Evolutionary conservation across 2,797 vertebrate genomes (phyloP), one percentile per base, ranked within the genome.

Genomic region (Aldrovandia affinis): DNA sequence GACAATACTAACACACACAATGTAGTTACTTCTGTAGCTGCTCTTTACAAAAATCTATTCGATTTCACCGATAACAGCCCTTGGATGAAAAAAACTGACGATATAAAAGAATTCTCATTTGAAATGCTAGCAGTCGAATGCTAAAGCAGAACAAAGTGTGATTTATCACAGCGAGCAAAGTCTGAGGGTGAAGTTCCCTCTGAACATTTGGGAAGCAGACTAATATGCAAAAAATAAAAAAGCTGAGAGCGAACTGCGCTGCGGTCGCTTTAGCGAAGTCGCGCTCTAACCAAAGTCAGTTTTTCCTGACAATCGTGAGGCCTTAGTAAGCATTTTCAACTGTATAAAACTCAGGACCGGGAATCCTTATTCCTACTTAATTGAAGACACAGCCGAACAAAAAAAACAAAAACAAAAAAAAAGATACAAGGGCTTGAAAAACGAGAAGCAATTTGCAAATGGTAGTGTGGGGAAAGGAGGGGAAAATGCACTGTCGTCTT

Each of bases 341-440:
- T 92, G 92, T 93, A 91, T 92, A 92, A 92, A 91, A 89, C 90
- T 91, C 89, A 89, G 91, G 92, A 92, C 92, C 92, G 89, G 92
- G 89, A 88, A 87, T 89, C 91, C 90, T 91, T 54, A 73, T 86
- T 89, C 52, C 85, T 89, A 92, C 92, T 92, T 95, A 95, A 95
- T 92, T 94, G 93, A 95, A 95, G 94, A 95, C 94, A 95, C 94
- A 90, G 94, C 94, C 92, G 90, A 44, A 75, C 3, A 25, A 70
- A 63, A 20, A 61, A 61, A 93, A 92, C 86, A 86, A 91, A 90
- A 88, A 88, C 85, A 84, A 86, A 89, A 94, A 91, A 92, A 92
- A 94, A 95, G 42, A 85, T n/a, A 68, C 93, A 94, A 92, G 92
- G 94, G 92, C 44, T 50, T 61, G 92, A 93, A 82, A 89, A 94